phyloP scores from a whole-genome alignment of 2,113 vertebrate species.

The Microcebus ravelobensis region DNA sequence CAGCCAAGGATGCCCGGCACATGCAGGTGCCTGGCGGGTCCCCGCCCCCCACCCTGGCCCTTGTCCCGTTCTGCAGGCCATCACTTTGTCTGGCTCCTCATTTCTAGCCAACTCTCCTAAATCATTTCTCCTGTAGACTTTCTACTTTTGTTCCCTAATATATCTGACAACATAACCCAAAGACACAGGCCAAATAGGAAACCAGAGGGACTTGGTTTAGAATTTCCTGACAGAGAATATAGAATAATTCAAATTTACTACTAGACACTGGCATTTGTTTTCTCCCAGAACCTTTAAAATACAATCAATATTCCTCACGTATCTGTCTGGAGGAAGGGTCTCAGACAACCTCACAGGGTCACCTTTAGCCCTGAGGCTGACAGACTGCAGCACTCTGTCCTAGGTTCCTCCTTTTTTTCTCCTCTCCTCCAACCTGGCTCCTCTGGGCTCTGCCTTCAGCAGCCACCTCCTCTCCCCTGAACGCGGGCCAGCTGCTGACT shows the following conservation, averaged over 20 bases:
- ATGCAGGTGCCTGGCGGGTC: neutral
- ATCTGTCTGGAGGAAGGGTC: slow-evolving; percentile 68
- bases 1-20: rapidly evolving
- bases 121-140: slow-evolving; percentile 39
- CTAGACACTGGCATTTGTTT: slow-evolving; percentile 27
- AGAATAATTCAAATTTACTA: slow-evolving; percentile 56
- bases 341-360: slow-evolving; percentile 56
- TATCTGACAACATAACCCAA: slow-evolving; percentile 51
- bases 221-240: slow-evolving; percentile 59
- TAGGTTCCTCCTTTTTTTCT: rapidly evolving
- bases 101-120: neutral
- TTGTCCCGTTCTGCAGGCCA: neutral
- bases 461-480: neutral
- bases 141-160: slow-evolving; percentile 49
- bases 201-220: slow-evolving; percentile 52
- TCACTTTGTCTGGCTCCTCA: neutral
- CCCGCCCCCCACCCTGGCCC: neutral
- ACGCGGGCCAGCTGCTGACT: neutral
- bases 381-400: neutral
- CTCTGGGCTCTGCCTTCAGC: neutral
- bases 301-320: slow-evolving; percentile 38
- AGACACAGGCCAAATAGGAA: slow-evolving; percentile 52
- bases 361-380: neutral
- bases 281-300: slow-evolving; percentile 45
- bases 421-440: neutral